Conservation (phyloP, 2,888 invertebrate genomes). For the Coelinius sp. region DNA sequence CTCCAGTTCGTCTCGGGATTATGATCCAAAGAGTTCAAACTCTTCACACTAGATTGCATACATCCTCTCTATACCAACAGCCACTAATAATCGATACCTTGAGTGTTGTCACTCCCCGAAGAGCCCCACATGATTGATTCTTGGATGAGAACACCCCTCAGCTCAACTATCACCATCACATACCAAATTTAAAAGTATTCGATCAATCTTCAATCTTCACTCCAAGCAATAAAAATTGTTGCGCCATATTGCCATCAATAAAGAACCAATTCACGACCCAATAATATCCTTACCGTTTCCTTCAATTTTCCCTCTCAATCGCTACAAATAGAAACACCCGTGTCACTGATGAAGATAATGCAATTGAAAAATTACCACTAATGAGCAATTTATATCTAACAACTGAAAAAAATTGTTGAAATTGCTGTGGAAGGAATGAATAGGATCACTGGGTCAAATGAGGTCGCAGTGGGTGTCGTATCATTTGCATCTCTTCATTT, state of each 20-base stretch:
- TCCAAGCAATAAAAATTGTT: neutral
- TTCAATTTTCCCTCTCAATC: neutral
- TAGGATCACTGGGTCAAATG: conserved; percentile 12
- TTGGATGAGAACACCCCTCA: too few relatives aligned
- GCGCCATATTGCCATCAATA: neutral
- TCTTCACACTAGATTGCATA: neutral
- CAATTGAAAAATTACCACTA: neutral
- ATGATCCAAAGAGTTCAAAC: neutral
- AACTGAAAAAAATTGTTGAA: neutral
- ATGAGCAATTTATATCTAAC: neutral
- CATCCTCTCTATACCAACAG: neutral
- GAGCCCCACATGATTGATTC: too few relatives aligned
- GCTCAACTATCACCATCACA: too few relatives aligned
- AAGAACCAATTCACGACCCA: neutral
- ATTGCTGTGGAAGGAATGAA: neutral
- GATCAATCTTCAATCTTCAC: neutral
- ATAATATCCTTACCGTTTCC: neutral
- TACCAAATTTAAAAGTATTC: neutral
- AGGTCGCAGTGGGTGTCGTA: conserved; percentile 11
- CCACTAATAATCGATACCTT: neutral
- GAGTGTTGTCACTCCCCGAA: neutral
- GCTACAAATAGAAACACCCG: neutral
- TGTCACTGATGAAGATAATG: neutral
- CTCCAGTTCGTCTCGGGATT: neutral
- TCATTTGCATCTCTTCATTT: conserved; percentile 44